Base-by-base conservation (phyloP, 2,113 vertebrate species). In the Daubentonia madagascariensis region DNA sequence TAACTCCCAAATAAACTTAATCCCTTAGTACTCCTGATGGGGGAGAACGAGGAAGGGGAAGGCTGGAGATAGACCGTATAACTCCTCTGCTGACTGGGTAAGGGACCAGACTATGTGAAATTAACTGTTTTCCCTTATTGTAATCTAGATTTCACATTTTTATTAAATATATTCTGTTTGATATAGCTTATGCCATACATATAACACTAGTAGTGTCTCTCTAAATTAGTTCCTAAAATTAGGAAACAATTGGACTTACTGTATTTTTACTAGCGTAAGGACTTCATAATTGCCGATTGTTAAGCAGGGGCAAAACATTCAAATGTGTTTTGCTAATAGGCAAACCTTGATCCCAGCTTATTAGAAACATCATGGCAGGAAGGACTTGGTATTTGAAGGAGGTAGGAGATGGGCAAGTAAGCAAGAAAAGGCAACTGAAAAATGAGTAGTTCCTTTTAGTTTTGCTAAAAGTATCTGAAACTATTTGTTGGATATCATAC, bases 71-170 rank as follows among this genome's bases (percentile, higher is more conserved):
- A 91, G 45, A 32, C 16, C 30, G 3, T 72, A 2, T 59, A 63
- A 81, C 5, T 79, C 30, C 32, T 37, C 0, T 40, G 25, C 61
- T 91, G 40, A 50, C 30, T n/a, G 37, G 25, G 4, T 87, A 6
- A 94, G 32, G 63, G 92, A 52, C 75, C 8, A 85, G 6, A 61
- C 37, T 54, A 67, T n/a, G 3, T 54, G 45, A 81, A 75, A 73
- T 78, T 35, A 76, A 70, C 52, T 81, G 43, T 32, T n/a, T 37
- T 78, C 72, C 59, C 43, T 93, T 48, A 76, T 43, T n/a, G 54
- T 84, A 87, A 48, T 23, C 50, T 93, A 89, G 37, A 90, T 61
- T 91, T 92, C 79, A 83, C 32, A 65, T 76, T 75, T 73, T 93
- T 52, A 40, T 17, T 45, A 85, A 84, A 40, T 80, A n/a, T 23